Base-by-base conservation (phyloP, 1,140 invertebrate genomes). In the Steinernema khuongi region DNA sequence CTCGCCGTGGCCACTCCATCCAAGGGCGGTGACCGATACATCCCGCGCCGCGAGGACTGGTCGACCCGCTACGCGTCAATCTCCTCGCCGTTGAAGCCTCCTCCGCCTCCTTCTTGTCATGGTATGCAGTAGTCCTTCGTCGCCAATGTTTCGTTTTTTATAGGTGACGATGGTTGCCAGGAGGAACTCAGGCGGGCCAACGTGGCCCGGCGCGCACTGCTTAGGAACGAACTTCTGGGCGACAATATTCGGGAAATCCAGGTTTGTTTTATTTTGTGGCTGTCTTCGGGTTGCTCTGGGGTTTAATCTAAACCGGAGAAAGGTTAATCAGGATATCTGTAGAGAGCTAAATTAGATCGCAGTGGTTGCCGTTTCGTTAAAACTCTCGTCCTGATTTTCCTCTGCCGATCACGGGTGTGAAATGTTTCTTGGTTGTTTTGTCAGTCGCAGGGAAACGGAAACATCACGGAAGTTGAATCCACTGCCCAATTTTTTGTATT, bases 221-320 rank as follows among this genome's bases (percentile, higher is more conserved):
- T 84, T 0, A 76, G 79, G 22, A 84, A 84, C 68, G 83, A 84
- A 70, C 72, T 84, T 44, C 79, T 84, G 1, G 77, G 83, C 29
- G 83, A 84, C 33, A 77, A 68, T 17, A 85, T 85, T 71, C 80
- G 81, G 68, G 83, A 85, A 72, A 84, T 84, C 43, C 43, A 80
- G 66, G 79, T 84, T 30, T 50, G 79, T 70, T 14, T 31, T 79
- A 31, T 66, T 74, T 66, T 22, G 1, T 77, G 30, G 18, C 1
- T n/a, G 17, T 74, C 18, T 31, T 70, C 1, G 50, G 60, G 1
- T 66, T 50, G 4, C 31, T 43, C 1, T 70, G 29, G 17, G 31
- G 2, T 60, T 33, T 11, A 1, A 14, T 19, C 60, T 18, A 36
- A 26, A 7, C 17, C 66, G 1, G 50, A 76, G 72, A 1, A 2